Conservation (phyloP, 2,888 invertebrate species). For the Agriopis leucophaearia region DNA sequence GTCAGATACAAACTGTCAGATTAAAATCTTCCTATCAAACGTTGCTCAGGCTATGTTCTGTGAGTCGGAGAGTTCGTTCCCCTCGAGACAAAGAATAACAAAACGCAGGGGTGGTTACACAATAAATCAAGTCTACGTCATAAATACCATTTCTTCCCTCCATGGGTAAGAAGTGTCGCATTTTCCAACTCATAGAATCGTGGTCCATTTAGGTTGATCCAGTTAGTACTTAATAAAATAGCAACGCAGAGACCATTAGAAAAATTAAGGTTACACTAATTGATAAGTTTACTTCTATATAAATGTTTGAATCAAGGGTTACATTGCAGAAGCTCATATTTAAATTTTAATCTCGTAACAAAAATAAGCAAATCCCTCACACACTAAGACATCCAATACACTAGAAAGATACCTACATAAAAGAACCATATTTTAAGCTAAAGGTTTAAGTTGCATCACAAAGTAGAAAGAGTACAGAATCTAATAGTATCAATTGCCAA, state of each 20-base stretch:
- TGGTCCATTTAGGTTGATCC: slow-evolving; percentile 13
- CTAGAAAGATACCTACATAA: no score
- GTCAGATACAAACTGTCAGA: slow-evolving; percentile 34
- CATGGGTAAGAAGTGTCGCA: slow-evolving; percentile 64
- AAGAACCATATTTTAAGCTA: no score
- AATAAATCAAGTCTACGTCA: slow-evolving; percentile 66
- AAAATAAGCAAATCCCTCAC: no score
- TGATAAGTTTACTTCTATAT: no score
- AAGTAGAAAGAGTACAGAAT: neutral
- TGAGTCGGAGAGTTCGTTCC: slow-evolving; percentile 60
- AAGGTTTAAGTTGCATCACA: no score
- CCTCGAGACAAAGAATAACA: slow-evolving; percentile 63
- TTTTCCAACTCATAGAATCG: slow-evolving; percentile 64
- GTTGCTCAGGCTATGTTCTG: slow-evolving; percentile 40
- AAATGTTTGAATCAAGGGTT: no score
- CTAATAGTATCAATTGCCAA: neutral
- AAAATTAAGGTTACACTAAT: no score
- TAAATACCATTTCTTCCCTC: slow-evolving; percentile 61
- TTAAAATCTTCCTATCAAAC: slow-evolving; percentile 29
- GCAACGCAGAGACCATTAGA: no score
- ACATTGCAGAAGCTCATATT: no score
- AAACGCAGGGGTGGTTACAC: slow-evolving; percentile 56
- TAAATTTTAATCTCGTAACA: no score
- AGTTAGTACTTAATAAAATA: neutral
- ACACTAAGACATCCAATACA: no score